These are phyloP conservation scores for Sinhomidia bicolor DNA, from an alignment of 2,888 invertebrate genomes.

Conservation along the genomic window DNA sequence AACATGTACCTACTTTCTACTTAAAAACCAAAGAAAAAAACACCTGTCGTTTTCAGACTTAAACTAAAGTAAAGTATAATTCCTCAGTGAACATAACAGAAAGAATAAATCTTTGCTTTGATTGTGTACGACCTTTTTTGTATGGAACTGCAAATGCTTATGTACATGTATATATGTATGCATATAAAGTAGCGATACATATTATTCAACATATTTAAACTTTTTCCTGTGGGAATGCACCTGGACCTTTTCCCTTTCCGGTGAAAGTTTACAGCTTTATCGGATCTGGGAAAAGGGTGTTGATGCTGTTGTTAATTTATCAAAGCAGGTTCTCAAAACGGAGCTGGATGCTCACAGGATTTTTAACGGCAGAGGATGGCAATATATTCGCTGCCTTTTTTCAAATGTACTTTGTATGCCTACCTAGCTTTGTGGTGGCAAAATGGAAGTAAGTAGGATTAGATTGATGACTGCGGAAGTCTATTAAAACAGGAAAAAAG, in stretches of 20 bases:
- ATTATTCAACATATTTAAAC: neutral
- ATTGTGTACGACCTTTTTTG: too few species aligned
- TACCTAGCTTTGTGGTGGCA: neutral
- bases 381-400: slow-evolving; percentile 22
- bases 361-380: neutral
- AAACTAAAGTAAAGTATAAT: too few species aligned
- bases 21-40: neutral
- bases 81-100: too few species aligned
- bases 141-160: too few species aligned
- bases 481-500: slow-evolving; percentile 55
- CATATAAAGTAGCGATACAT: too few species aligned
- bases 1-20: neutral
- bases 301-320: slow-evolving; percentile 50
- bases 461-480: slow-evolving; percentile 71
- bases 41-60: neutral
- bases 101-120: neutral
- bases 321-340: slow-evolving; percentile 2
- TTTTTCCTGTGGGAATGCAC: slow-evolving; percentile 16
- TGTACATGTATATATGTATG: too few species aligned
- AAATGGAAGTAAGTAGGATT: slow-evolving; percentile 20
- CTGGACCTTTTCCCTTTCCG: neutral
- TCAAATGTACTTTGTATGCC: neutral
- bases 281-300: slow-evolving; percentile 19
- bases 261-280: too few species aligned
- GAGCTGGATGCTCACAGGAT: too few species aligned